Evolutionary conservation across 2,797 vertebrate genomes (phyloP), one percentile per base, ranked within the genome.

Genomic region (Sylvilagus floridanus): DNA sequence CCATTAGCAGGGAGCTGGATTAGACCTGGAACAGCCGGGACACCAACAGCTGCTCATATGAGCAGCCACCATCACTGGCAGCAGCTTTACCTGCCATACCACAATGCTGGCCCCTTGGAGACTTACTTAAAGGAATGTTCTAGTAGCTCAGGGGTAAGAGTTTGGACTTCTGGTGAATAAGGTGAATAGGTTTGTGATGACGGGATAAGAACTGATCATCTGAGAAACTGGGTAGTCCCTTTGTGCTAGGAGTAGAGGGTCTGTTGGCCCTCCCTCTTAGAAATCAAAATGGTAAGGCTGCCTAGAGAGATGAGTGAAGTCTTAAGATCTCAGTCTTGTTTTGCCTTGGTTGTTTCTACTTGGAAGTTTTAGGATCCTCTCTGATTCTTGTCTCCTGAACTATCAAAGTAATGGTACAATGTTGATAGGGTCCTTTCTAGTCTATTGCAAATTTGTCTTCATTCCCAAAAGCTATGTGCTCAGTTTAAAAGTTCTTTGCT

Each of bases 361-460:
- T 87, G 14, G 32, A 66, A 84, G 47, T 65, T 72, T 82, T n/a
- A 78, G n/a, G 28, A 57, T 63, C n/a, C 28, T 62, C 57, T 65
- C 78, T 72, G 42, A 65, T 73, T 30, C 79, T 73, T 90, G 28
- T 82, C 21, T 90, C 68, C 81, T 90, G 28, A 94, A 79, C 35
- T 84, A 28, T 78, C 65, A 75, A 63, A 82, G 7, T 77, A 76
- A 69, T 62, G 30, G 35, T 81, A 12, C 11, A 68, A 7, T 63
- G 75, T 57, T 32, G 66, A 63, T 47, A 72, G 17, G 28, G 9
- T 85, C 37, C 78, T n/a, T 24, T 84, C 78, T 54, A 37, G 28
- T 84, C 3, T 35, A 2, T 35, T 35, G 35, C 50, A 71, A 75
- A 75, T 14, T 57, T 42, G 52, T 63, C 30, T 73, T 47, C 69